Evolutionary conservation across 1,140 invertebrate species (phyloP).

Genomic region (Sycophila sp.): DNA sequence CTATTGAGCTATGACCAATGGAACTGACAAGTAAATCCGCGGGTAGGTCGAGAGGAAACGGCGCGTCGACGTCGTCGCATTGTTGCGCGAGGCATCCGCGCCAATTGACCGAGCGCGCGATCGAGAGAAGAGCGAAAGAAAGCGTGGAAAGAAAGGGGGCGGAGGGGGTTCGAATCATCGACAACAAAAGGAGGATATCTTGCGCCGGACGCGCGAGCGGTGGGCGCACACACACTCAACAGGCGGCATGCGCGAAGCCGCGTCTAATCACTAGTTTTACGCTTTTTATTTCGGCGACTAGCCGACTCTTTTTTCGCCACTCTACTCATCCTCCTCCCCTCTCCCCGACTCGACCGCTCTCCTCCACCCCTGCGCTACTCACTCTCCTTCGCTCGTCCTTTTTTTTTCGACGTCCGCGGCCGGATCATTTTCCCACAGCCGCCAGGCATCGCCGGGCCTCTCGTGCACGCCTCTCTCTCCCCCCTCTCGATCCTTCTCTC

Average conservation of each 20-base stretch:
- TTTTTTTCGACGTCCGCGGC: constrained; percentile 41
- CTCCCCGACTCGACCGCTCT: constrained; percentile 13
- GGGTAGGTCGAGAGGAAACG: not conserved
- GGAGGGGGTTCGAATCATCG: not conserved
- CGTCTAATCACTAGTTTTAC: constrained; percentile 61
- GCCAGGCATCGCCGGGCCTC: constrained; percentile 45
- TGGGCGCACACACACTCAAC: not conserved
- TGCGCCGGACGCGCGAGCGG: constrained; percentile 41
- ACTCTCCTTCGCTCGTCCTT: constrained; percentile 27
- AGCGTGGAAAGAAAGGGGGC: not conserved
- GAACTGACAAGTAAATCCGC: constrained; percentile 31
- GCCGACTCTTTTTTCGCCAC: constrained; percentile 34
- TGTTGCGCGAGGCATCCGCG: not conserved
- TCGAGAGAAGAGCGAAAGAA: not conserved
- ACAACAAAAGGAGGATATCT: constrained; percentile 42
- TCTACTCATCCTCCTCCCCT: constrained; percentile 19
- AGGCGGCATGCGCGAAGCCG: constrained; percentile 58
- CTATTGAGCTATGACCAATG: constrained; percentile 35
- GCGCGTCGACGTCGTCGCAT: constrained; percentile 7
- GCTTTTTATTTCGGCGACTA: constrained; percentile 53
- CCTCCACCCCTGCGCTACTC: constrained; percentile 13
- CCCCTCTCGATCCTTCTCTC: not conserved
- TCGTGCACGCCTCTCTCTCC: constrained; percentile 24
- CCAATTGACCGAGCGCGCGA: not conserved
- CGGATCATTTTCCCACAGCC: constrained; percentile 61